phyloP scores from a whole-genome alignment of 2,113 vertebrate species.

The Conger conger region DNA sequence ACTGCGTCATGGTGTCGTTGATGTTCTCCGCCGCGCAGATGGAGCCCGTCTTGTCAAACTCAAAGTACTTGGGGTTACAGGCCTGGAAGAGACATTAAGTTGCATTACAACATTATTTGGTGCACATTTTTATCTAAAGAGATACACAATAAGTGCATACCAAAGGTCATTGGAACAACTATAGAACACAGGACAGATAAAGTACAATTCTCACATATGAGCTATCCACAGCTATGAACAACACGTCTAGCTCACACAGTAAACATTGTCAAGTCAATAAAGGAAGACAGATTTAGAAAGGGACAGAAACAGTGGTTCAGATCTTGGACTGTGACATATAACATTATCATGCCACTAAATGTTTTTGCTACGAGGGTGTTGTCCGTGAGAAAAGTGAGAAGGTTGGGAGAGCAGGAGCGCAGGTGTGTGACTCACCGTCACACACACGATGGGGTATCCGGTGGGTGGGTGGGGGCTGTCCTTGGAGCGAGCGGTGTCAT shows the following conservation, averaged over 20 bases:
- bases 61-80: slow-evolving; percentile 79
- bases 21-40: slow-evolving; percentile 78
- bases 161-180: too few species aligned
- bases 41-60: slow-evolving; percentile 80
- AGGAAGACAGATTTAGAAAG: too few species aligned
- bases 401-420: neutral
- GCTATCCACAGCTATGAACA: too few species aligned
- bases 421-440: slow-evolving; percentile 60
- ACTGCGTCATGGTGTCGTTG: slow-evolving; percentile 77
- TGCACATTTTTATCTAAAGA: too few species aligned
- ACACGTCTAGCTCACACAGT: too few species aligned
- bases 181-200: too few species aligned
- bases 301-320: too few species aligned
- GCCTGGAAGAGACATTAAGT: slow-evolving; percentile 61
- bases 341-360: neutral
- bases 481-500: slow-evolving; percentile 65
- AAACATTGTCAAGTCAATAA: too few species aligned
- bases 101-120: too few species aligned
- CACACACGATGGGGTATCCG: slow-evolving; percentile 75
- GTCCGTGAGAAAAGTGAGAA: neutral
- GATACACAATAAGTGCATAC: too few species aligned
- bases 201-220: too few species aligned
- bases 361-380: neutral
- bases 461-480: slow-evolving; percentile 64
- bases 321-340: too few species aligned